Evolutionary conservation across 2,113 vertebrate species (phyloP).

Genomic region (Pomatostomus ruficeps): DNA sequence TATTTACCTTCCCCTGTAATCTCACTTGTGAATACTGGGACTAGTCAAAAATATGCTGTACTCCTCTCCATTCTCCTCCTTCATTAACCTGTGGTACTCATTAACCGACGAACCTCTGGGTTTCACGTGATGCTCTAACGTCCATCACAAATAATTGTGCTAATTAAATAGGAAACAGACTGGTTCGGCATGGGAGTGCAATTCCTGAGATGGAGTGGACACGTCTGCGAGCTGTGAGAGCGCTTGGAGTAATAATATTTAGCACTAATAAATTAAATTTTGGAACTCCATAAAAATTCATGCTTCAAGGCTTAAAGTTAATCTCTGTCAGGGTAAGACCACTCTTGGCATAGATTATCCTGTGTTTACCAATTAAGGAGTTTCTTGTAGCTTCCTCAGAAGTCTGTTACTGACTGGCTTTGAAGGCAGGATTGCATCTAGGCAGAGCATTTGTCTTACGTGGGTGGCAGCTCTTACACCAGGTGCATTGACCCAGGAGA

Average conservation of each 20-base stretch:
- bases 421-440: not conserved
- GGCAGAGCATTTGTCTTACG: not conserved
- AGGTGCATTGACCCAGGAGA: not conserved
- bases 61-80: not conserved
- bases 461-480: not conserved
- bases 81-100: not conserved
- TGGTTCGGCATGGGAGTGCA: accelerated
- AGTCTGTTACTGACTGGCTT: not conserved
- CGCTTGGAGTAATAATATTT: not conserved
- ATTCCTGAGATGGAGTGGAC: not conserved
- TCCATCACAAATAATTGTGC: not conserved
- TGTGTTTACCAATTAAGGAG: not conserved
- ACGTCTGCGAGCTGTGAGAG: not conserved
- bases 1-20: not conserved
- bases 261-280: constrained; percentile 12
- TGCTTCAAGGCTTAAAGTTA: not conserved
- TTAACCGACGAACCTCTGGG: not conserved
- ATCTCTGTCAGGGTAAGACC: not conserved
- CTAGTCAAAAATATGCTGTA: not conserved
- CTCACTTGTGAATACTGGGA: not conserved
- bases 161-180: not conserved
- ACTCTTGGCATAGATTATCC: not conserved
- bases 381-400: not conserved
- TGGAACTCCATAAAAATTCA: not conserved
- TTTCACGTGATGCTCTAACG: not conserved